phyloP scores from a whole-genome alignment of 2,888 invertebrate species.

The Geophilus truncorum region DNA sequence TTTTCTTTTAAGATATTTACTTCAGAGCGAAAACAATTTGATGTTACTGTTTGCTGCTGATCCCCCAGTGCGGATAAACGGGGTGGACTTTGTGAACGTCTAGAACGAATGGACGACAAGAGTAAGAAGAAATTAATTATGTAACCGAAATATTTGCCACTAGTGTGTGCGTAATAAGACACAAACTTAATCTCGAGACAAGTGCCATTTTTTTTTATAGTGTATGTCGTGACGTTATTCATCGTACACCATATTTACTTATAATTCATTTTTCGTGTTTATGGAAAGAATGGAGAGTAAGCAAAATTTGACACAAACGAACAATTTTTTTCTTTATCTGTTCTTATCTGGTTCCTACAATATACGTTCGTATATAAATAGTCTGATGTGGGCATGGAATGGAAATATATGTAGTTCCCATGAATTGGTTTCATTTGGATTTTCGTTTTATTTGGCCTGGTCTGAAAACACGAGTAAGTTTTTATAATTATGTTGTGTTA shows the following conservation, averaged over 20 bases:
- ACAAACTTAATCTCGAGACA: conserved; percentile 11
- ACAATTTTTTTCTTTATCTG: neutral
- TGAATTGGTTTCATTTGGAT: neutral
- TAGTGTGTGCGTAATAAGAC: neutral
- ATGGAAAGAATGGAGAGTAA: neutral
- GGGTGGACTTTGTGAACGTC: conserved; percentile 20
- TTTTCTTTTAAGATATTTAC: neutral
- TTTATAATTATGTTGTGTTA: neutral
- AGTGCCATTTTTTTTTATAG: conserved; percentile 1
- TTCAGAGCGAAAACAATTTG: neutral
- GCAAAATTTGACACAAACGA: neutral
- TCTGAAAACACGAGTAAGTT: neutral
- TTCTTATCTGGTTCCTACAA: neutral
- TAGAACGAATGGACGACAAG: conserved; percentile 12
- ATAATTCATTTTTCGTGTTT: neutral
- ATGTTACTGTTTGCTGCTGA: conserved; percentile 15
- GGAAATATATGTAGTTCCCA: neutral
- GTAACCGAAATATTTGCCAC: neutral
- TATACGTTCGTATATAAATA: neutral
- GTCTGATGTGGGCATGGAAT: neutral
- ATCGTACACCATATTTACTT: neutral
- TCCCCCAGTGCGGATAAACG: conserved; percentile 20
- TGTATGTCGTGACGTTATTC: conserved; percentile 3
- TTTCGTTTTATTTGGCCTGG: neutral
- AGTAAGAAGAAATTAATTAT: neutral